Base-by-base conservation (phyloP, 2,888 invertebrate species). In the Unio pictorum region DNA sequence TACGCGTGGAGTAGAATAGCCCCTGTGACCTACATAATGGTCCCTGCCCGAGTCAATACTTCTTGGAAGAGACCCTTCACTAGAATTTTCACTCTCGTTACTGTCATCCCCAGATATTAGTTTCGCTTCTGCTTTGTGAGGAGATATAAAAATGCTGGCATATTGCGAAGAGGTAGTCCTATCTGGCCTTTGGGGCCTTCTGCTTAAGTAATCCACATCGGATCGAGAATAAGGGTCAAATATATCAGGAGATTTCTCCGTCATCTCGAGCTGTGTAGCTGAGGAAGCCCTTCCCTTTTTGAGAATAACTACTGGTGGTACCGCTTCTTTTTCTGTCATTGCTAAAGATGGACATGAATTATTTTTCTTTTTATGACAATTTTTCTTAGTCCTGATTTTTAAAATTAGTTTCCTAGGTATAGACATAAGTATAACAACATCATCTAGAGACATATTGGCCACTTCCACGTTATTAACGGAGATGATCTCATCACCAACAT, bases 371-470 rank as follows among this genome's bases (percentile, higher is more conserved):
- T 84, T 85, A 71, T 79, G 79, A 78, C 84, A 82, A 76, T 84
- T 85, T 68, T 85, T 81, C 70, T 82, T 80, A 58, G 88, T 87
- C 66, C 88, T 93, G 78, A 98, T 98, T 84, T 97, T 97, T 78
- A 99, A 93, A 78, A 99, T 94, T 87, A 99, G 92, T 83, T 99
- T 93, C 87, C 98, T 93, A 8, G 99, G 99, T 91, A 99, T 99
- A 87, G 98, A 98, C 97, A 99, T 98, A 86, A 99, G 96, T 87
- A 99, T 97, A 82, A 99, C 99, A 78, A 99, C 99, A 91, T 99
- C 99, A 91, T 99, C 99, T 86, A 99, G 92, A 81, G 97, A 96
- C 98, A 99, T 99, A 87, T 95, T 94, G 78, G 97, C 95, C 81
- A 99, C 99, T 90, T 98, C 98, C 81, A 99, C 99, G 88, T 98